phyloP scores from a whole-genome alignment of 1,140 invertebrate genomes.

The Muscidifurax raptorellus region DNA sequence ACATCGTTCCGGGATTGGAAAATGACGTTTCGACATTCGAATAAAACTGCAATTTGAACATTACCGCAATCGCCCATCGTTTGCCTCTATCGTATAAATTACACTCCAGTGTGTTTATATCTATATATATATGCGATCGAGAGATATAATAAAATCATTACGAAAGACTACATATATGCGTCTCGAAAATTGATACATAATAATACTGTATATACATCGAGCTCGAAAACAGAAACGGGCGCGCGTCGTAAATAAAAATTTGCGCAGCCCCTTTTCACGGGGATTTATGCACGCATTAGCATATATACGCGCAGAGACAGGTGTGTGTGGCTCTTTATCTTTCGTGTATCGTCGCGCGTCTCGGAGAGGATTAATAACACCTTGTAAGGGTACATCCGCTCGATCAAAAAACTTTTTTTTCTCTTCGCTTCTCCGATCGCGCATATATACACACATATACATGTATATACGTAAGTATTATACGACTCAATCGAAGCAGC shows the following conservation, averaged over 20 bases:
- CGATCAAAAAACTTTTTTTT: not conserved
- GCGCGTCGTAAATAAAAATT: constrained; percentile 35
- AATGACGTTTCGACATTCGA: not conserved
- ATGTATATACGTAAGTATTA: not conserved
- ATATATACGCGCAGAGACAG: constrained; percentile 30
- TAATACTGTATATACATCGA: too few relatives aligned
- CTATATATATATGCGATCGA: not conserved
- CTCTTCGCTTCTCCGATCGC: not conserved
- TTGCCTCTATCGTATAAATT: not conserved
- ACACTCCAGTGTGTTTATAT: not conserved
- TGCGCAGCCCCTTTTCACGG: not conserved
- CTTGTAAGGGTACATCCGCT: constrained; percentile 32
- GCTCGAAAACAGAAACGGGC: not conserved
- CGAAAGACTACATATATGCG: not conserved
- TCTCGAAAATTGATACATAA: too few relatives aligned
- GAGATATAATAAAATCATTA: not conserved
- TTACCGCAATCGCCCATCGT: not conserved
- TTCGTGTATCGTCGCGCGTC: constrained; percentile 6
- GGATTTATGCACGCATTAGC: constrained; percentile 43
- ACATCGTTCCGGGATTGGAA: not conserved
- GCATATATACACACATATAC: too few relatives aligned
- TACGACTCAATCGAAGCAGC: constrained; percentile 1
- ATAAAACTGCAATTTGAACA: not conserved
- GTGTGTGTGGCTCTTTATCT: constrained; percentile 30
- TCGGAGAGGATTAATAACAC: constrained; percentile 40